A percentile compares a stretch with the other conserved stretches of the same genome.
These are phyloP conservation scores for Macaria liturata DNA, from an alignment of 2,888 invertebrate genomes.

Conservation along the genomic window DNA sequence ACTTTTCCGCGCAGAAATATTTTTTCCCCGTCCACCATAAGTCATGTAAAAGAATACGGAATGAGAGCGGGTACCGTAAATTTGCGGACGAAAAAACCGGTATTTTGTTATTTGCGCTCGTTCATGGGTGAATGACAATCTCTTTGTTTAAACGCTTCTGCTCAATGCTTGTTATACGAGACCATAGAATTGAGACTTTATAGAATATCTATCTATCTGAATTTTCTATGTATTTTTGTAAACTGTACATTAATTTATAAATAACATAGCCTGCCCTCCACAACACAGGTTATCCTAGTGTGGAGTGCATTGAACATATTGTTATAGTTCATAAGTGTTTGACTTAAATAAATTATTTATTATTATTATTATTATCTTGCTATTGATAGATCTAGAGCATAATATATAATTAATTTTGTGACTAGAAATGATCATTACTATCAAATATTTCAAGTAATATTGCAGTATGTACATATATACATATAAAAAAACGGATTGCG, in stretches of 20 bases:
- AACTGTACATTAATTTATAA: too few species aligned
- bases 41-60: conserved; percentile 35
- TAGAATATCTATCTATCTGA: conserved; percentile 1
- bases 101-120: conserved; percentile 21
- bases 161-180: conserved; percentile 24
- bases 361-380: too few species aligned
- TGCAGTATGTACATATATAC: too few species aligned
- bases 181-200: not conserved
- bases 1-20: conserved; percentile 20
- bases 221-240: too few species aligned
- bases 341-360: too few species aligned
- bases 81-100: conserved; percentile 42
- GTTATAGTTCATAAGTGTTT: too few species aligned
- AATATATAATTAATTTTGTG: too few species aligned
- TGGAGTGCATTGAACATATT: too few species aligned
- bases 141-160: conserved; percentile 34
- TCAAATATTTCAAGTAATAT: not conserved
- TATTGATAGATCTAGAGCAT: too few species aligned
- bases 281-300: too few species aligned
- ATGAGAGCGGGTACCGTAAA: conserved; percentile 50
- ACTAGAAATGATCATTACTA: not conserved
- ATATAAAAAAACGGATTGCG: not conserved
- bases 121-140: conserved; percentile 31
- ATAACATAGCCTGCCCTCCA: too few species aligned
- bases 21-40: conserved; percentile 19